Percentiles rank a stretch among this genome's conserved stretches.
Evolutionary conservation across 2,797 vertebrate species (phyloP).

Genomic region (Alcedo atthis): DNA sequence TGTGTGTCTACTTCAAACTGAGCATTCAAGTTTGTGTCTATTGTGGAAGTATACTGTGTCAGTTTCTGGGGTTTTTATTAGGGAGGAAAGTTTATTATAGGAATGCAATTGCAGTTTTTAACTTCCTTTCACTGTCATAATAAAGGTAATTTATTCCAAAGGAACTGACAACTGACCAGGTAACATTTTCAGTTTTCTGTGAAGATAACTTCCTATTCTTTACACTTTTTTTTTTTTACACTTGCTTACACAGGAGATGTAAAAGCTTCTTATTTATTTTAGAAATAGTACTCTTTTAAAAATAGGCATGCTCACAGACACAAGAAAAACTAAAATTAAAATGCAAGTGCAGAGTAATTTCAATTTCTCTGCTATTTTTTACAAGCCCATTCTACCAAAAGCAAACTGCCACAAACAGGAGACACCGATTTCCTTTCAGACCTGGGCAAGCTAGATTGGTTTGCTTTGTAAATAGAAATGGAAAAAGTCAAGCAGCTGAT

Average conservation of each 20-base stretch:
- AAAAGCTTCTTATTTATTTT: background rate
- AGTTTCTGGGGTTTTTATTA: background rate
- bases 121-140: background rate
- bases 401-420: background rate
- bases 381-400: background rate
- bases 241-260: background rate
- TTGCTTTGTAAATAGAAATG: background rate
- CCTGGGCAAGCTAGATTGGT: background rate
- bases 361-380: background rate
- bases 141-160: background rate
- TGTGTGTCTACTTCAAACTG: background rate
- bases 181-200: background rate
- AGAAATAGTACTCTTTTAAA: background rate
- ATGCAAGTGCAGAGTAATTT: background rate
- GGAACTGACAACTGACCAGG: background rate
- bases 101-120: background rate
- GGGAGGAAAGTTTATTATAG: background rate
- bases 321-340: background rate
- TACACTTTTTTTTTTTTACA: background rate
- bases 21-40: background rate
- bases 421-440: background rate
- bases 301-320: fast-evolving
- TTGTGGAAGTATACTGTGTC: background rate
- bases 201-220: background rate
- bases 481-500: background rate